Conservation (phyloP, 30 jellyfish, hydroid and myxozoan genomes). For the Pseudorhiza aurosa region DNA sequence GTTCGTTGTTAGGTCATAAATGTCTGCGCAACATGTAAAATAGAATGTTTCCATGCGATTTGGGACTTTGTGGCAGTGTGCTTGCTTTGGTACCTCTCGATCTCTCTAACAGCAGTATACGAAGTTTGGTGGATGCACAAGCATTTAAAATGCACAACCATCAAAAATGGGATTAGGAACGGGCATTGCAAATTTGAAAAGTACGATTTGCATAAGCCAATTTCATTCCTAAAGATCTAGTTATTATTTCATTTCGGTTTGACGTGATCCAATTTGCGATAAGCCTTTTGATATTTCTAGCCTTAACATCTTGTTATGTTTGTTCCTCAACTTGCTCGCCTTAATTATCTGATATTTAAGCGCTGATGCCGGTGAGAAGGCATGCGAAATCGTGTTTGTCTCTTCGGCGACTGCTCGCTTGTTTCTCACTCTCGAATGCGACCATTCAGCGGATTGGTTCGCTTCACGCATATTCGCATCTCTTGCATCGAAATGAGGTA, state of each 20-base stretch:
- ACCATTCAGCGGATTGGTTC: too few relatives aligned
- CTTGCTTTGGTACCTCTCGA: too few relatives aligned
- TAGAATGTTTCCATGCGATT: too few relatives aligned
- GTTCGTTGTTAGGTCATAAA: too few relatives aligned
- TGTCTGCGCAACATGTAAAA: too few relatives aligned
- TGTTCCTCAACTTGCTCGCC: constrained; percentile 14
- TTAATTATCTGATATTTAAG: background rate
- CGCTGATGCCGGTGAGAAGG: constrained; percentile 15
- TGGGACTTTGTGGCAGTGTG: too few relatives aligned
- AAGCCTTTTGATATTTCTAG: constrained; percentile 30
- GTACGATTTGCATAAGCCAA: constrained; percentile 49
- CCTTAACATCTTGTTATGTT: constrained; percentile 28
- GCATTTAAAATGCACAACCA: constrained; percentile 28
- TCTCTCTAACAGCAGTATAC: background rate
- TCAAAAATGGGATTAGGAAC: constrained; percentile 13
- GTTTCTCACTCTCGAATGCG: too few relatives aligned
- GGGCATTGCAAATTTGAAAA: constrained; percentile 38
- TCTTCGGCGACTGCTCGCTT: background rate
- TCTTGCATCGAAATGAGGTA: too few relatives aligned
- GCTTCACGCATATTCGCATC: too few relatives aligned
- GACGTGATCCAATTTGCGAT: constrained; percentile 47
- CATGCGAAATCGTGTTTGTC: background rate
- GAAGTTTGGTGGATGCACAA: background rate
- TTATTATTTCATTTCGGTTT: constrained; percentile 22
- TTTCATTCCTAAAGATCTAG: constrained; percentile 44